phyloP scores from a whole-genome alignment of 2,113 vertebrate species.

The Stegastes partitus region DNA sequence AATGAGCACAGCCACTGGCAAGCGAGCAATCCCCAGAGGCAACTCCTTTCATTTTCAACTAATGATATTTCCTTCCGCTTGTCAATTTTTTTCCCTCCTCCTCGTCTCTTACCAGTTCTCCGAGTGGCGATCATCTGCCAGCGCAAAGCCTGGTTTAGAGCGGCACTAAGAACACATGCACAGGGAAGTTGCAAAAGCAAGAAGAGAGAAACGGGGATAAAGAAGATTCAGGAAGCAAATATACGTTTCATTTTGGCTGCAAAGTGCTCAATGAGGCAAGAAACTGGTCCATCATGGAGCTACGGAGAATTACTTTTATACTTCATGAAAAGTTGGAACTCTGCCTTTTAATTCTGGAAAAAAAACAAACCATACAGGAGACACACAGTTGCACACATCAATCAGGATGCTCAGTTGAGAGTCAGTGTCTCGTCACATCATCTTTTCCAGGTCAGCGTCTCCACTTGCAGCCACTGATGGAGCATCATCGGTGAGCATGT shows the following conservation, averaged over 20 bases:
- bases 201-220: not conserved
- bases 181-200: not conserved
- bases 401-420: slow-evolving; percentile 32
- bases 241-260: slow-evolving; percentile 11
- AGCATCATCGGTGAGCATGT: slow-evolving; percentile 45
- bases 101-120: not conserved
- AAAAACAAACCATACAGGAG: not conserved
- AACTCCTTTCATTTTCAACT: not conserved
- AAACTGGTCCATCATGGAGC: not conserved
- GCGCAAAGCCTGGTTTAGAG: not conserved
- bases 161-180: not conserved
- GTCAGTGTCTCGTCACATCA: slow-evolving; percentile 45
- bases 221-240: slow-evolving; percentile 19
- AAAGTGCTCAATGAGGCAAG: slow-evolving; percentile 5
- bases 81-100: not conserved
- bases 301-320: not conserved
- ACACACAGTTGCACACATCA: slow-evolving; percentile 15
- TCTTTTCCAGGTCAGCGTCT: slow-evolving; percentile 69
- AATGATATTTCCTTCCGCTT: not conserved
- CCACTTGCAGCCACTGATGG: slow-evolving; percentile 32
- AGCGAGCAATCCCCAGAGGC: slow-evolving; percentile 29
- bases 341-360: not conserved
- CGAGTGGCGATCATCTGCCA: slow-evolving; percentile 13
- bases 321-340: not conserved
- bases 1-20: slow-evolving; percentile 12